phyloP scores from a whole-genome alignment of 2,113 vertebrate genomes.

The Furnarius figulus region DNA sequence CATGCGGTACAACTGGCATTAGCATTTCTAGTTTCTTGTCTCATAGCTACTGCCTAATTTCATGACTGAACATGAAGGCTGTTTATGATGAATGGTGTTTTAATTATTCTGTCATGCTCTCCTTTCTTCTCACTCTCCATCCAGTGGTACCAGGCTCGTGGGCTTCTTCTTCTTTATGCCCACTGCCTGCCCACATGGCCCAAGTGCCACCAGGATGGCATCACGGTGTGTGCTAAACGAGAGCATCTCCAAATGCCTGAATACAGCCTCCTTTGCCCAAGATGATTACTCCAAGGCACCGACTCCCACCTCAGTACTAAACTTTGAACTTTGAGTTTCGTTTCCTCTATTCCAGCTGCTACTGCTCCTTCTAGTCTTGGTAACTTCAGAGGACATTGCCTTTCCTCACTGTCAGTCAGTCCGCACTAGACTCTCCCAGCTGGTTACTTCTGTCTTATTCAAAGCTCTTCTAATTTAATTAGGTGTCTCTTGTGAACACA shows the following conservation, averaged over 20 bases:
- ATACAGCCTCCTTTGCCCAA: neutral
- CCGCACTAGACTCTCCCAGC: neutral
- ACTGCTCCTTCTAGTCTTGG: neutral
- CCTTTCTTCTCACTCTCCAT: neutral
- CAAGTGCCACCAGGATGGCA: neutral
- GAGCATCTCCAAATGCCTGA: neutral
- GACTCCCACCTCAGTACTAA: neutral
- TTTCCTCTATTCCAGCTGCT: neutral
- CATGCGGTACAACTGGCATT: conserved; percentile 3
- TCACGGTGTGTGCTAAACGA: neutral
- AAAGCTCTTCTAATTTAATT: conserved; percentile 36
- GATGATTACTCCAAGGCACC: neutral
- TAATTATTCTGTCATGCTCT: neutral
- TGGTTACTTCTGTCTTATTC: neutral
- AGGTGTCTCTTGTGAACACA: neutral
- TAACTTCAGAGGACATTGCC: neutral
- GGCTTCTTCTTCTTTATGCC: neutral
- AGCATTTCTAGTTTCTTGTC: neutral
- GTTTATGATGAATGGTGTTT: neutral
- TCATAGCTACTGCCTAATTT: neutral
- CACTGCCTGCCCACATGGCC: accelerated
- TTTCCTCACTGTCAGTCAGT: accelerated
- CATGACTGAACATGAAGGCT: neutral
- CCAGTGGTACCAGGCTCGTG: neutral
- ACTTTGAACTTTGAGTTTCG: neutral